Evolutionary conservation across 1,140 invertebrate species (phyloP), one percentile per base, ranked within the genome.

Genomic region (Drosophila kohkoa): DNA sequence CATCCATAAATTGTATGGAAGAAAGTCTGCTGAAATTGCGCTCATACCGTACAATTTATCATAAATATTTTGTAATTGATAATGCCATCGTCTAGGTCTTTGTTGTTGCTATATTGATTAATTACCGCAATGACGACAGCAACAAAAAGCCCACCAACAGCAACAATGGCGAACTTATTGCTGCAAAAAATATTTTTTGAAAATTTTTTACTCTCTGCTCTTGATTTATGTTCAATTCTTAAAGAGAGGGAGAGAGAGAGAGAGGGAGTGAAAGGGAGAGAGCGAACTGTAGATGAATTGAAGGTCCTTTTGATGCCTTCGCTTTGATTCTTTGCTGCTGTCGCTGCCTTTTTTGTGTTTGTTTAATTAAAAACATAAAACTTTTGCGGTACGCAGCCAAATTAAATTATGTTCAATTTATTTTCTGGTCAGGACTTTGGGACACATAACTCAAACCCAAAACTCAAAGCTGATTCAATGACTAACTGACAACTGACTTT

Each of bases 1-100:
- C 72, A 79, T 82, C 83, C 83, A 87, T 88, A 88, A 88, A 87
- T 87, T 80, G 74, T 57, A 88, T 82, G 74, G 75, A 87, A 88
- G 77, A 88, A 87, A 82, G 64, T 60, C 67, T 41, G 49, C 65
- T 58, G 75, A 83, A 57, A 43, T 57, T 5, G 54, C 32, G 35
- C 74, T 77, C 81, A 75, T 81, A 68, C 66, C 13, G 67, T 70
- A 67, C 77, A 82, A 87, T 87, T 87, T 83, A 87, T 87, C 83
- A 87, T 72, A 72, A 73, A 73, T 64, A 79, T 83, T 79, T 80
- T 70, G 80, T 88, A 88, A 87, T 87, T 87, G 83, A 87, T 87
- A 87, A 87, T 83, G 83, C 80, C 80, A 82, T 69, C 64, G 85
- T 69, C 80, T 88, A 83, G 83, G 77, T 79, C 80, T 80, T 74